Percentiles rank a stretch among this genome's conserved stretches.
Evolutionary conservation across 2,888 invertebrate genomes (phyloP).

Genomic region (Pollenia amentaria): DNA sequence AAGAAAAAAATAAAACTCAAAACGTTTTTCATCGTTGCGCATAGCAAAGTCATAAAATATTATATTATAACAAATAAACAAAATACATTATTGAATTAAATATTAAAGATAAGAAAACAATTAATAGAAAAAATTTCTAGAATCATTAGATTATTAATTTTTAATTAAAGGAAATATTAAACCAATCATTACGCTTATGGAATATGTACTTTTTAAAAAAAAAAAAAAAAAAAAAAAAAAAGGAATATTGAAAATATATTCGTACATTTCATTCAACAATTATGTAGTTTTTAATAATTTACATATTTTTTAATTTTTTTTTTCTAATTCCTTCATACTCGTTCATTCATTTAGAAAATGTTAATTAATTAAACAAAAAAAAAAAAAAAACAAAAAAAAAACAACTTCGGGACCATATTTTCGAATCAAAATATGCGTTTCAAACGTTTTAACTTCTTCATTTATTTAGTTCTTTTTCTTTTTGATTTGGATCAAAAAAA

Average conservation of each 20-base stretch:
- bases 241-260: not conserved
- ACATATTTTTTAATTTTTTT: not conserved
- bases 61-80: not conserved
- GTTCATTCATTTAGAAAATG: conserved; percentile 28
- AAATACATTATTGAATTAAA: not conserved
- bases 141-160: conserved; percentile 12
- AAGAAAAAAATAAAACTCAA: not conserved
- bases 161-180: conserved; percentile 18
- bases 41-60: conserved; percentile 16
- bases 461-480: conserved; percentile 6
- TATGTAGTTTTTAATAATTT: not conserved
- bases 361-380: conserved; percentile 43
- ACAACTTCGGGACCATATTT: conserved; percentile 84
- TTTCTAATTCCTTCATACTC: not conserved
- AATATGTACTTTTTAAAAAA: not conserved
- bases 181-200: conserved; percentile 46
- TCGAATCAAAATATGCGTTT: conserved; percentile 84
- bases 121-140: not conserved
- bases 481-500: conserved; percentile 13
- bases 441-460: conserved; percentile 74
- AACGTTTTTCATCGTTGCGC: conserved; percentile 14
- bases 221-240: not conserved
- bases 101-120: not conserved
- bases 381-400: conserved; percentile 29
- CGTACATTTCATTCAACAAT: conserved; percentile 26